Evolutionary conservation across 1,140 invertebrate species (phyloP), one percentile per base, ranked within the genome.

Genomic region (Macrotrachela quadricornifera): DNA sequence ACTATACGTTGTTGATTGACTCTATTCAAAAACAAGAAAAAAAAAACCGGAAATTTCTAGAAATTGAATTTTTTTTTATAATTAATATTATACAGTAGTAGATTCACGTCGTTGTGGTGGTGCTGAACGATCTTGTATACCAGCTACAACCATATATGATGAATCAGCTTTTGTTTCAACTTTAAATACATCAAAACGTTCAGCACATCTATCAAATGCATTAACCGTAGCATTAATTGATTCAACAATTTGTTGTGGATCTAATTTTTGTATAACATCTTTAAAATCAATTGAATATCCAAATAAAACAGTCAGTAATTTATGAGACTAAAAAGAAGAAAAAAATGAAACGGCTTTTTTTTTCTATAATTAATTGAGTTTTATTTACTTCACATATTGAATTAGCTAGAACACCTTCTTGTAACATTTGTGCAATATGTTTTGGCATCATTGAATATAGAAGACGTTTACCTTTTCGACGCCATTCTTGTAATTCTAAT

Each of bases 121-220:
- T 6, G 10, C 15, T 6, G 16, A 36, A 42, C 36, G 3, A 42
- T 39, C n/a, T 54, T 44, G 41, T 37, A 54, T 13, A 36, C 83
- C 83, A 18, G 80, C 81, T 0, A 83, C 82, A 13, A 81, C 77
- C 82, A 86, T 84, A 61, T 86, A 86, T 39, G 83, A 78, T 57
- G 80, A 77, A 15, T 82, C 82, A 10, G 85, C 81, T 54, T 54
- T 54, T 0, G 83, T 86, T 68, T 86, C 83, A 18, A 86, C 82
- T 79, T 84, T 66, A 14, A 55, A 47, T 14, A 40, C 44, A 30
- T 30, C 21, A 8, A 30, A 30, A 30, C 8, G 21, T 30, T 30
- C 21, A 30, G 21, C 21, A 30, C 21, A 30, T 50, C 77, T 71
- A 59, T 90, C 85, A 56, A 87, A 80, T 41, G 77, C 77, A 0